These are phyloP conservation scores for Zapornia atra DNA, from an alignment of 2,113 vertebrate genomes.

Conservation along the genomic window DNA sequence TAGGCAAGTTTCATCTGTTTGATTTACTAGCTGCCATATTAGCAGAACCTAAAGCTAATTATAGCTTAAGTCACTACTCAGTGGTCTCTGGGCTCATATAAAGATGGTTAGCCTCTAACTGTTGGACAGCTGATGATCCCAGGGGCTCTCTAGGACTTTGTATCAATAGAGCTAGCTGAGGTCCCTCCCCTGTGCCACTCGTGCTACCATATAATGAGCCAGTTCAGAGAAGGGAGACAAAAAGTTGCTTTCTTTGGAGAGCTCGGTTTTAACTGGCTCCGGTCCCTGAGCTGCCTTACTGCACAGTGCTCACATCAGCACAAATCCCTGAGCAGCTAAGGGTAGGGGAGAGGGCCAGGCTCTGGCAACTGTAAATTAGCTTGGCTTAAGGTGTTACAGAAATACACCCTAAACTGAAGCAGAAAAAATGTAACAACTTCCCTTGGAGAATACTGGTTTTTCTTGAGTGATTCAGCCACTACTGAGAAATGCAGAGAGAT, in stretches of 20 bases:
- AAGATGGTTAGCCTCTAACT: not conserved
- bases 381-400: not conserved
- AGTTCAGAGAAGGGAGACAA: conserved; percentile 1
- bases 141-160: not conserved
- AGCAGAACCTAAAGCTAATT: not conserved
- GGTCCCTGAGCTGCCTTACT: not conserved
- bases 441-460: not conserved
- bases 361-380: not conserved
- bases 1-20: not conserved
- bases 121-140: not conserved
- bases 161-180: not conserved
- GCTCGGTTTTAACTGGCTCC: not conserved
- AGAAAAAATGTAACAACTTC: not conserved
- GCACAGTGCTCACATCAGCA: not conserved
- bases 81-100: not conserved
- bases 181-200: not conserved
- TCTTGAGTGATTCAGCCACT: not conserved
- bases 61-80: not conserved
- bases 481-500: not conserved
- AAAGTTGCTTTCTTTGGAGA: conserved; percentile 54
- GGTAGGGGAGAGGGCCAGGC: not conserved
- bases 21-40: not conserved
- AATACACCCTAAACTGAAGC: not conserved
- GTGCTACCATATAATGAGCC: not conserved
- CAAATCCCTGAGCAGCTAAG: not conserved